Evolutionary conservation across 2,888 invertebrate genomes (phyloP), one percentile per base, ranked within the genome.

Genomic region (Sinopyrophorus schimmeli): DNA sequence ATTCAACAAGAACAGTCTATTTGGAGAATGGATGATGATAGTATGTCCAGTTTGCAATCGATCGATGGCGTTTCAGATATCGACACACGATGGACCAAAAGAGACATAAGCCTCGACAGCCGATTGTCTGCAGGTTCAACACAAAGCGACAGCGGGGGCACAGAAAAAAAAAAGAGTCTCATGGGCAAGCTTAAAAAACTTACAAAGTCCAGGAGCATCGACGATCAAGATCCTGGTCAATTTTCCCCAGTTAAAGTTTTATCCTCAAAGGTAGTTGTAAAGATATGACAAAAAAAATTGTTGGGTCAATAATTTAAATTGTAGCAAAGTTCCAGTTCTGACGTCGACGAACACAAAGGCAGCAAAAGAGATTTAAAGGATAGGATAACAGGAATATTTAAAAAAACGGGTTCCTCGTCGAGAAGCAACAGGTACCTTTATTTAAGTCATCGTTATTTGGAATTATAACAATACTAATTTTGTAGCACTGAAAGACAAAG

Each of bases 11-110:
- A 78, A 55, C 77, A 86, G 76, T 78, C 77, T 47, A 90, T 92
- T 63, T 92, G 92, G 92, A 87, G 85, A 59, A 83, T 85, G 16
- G 89, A 90, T 42, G 89, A 89, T 43, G 89, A 89, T 48, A 92
- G 92, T 67, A 81, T 89, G 48, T 87, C 89, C 0, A 92, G 92
- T 50, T 78, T 92, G 72, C 88, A 89, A 63, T 91, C 91, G 0
- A 69, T 79, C 20, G 74, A 73, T 43, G 61, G 66, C 24, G 73
- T 71, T 31, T 74, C 75, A 2, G 77, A 77, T 54, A 61, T 68
- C 26, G 86, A 87, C 57, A 74, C 75, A 10, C 75, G 82, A 28
- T 75, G 79, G 38, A 82, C 79, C 53, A 78, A 77, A 28, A 79
- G 88, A 39, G 90, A 90, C 68, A 80, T 84, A 26, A 89, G 89